These are phyloP conservation scores for Lepidochrysops patricia DNA, from an alignment of 2,888 invertebrate species.

Conservation along the genomic window DNA sequence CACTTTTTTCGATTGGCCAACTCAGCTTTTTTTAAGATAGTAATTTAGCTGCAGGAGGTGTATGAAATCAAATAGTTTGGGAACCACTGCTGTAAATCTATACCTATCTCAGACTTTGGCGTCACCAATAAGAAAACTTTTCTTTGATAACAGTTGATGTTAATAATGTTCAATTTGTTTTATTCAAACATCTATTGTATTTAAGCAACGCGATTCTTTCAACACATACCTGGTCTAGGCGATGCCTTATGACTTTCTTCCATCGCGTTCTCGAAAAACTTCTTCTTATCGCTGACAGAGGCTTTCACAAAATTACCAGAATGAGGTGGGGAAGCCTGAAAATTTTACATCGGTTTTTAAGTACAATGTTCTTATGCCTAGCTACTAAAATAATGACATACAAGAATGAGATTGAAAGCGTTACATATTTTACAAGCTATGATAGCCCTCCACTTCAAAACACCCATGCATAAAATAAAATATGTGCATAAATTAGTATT, in stretches of 20 bases:
- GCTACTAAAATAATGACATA: conserved; percentile 19
- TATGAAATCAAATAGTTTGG: too few species aligned
- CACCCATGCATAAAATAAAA: conserved; percentile 59
- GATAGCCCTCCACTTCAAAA: conserved; percentile 54
- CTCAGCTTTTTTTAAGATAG: too few species aligned
- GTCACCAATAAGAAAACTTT: too few species aligned
- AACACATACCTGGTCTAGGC: conserved; percentile 82
- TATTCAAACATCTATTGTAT: neutral
- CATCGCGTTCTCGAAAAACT: conserved; percentile 96
- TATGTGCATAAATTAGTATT: conserved; percentile 42
- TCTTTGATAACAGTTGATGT: too few species aligned
- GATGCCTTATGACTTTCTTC: conserved; percentile 91
- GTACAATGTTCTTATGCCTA: neutral
- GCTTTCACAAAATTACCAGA: conserved; percentile 85
- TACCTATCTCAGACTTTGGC: too few species aligned
- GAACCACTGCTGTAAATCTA: too few species aligned
- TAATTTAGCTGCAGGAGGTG: too few species aligned
- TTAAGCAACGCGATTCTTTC: neutral
- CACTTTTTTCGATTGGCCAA: too few species aligned
- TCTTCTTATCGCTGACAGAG: conserved; percentile 93
- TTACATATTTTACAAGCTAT: conserved; percentile 58
- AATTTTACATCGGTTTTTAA: conserved; percentile 17
- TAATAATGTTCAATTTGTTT: neutral
- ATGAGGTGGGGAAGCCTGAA: conserved; percentile 78
- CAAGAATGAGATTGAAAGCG: conserved; percentile 53